These are phyloP conservation scores for Himalopsyche phryganea DNA, from an alignment of 1,140 invertebrate species.

Conservation along the genomic window DNA sequence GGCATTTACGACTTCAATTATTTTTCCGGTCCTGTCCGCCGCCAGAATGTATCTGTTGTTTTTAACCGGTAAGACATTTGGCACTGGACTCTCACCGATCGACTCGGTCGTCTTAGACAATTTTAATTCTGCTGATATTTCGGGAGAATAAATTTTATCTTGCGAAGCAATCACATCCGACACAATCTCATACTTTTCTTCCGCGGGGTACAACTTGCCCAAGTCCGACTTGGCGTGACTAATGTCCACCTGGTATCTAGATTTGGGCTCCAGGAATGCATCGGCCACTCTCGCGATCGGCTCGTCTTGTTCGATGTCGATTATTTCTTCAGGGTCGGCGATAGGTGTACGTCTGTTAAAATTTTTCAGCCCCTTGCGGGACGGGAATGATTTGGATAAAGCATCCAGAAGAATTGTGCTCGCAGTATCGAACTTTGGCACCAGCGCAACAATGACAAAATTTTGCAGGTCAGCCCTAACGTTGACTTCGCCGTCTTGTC, in stretches of 20 bases:
- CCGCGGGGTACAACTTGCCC: conserved; percentile 25
- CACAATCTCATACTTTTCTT: conserved; percentile 9
- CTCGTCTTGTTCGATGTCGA: conserved; percentile 37
- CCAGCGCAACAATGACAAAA: conserved; percentile 56
- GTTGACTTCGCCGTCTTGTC: conserved; percentile 62
- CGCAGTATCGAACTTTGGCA: conserved; percentile 50
- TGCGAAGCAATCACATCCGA: conserved; percentile 2
- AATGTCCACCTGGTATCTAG: conserved; percentile 53
- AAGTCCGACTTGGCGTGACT: conserved; percentile 36
- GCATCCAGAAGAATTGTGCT: conserved; percentile 44
- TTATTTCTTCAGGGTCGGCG: conserved; percentile 31
- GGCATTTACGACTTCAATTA: conserved; percentile 3
- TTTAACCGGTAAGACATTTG: conserved; percentile 31
- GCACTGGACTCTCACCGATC: conserved; percentile 24
- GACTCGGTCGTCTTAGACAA: not conserved
- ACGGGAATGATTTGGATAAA: conserved; percentile 39
- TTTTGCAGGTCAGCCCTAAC: conserved; percentile 62
- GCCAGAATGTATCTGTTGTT: conserved; percentile 43
- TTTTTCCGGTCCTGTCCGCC: conserved; percentile 36
- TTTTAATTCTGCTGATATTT: conserved; percentile 15
- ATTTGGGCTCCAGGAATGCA: conserved; percentile 53
- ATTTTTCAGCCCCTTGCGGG: conserved; percentile 22
- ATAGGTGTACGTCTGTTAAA: conserved; percentile 27
- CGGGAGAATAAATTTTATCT: conserved; percentile 6
- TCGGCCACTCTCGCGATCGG: conserved; percentile 40